Evolutionary conservation across 2,888 invertebrate species (phyloP).

Genomic region (Lottia scabra): DNA sequence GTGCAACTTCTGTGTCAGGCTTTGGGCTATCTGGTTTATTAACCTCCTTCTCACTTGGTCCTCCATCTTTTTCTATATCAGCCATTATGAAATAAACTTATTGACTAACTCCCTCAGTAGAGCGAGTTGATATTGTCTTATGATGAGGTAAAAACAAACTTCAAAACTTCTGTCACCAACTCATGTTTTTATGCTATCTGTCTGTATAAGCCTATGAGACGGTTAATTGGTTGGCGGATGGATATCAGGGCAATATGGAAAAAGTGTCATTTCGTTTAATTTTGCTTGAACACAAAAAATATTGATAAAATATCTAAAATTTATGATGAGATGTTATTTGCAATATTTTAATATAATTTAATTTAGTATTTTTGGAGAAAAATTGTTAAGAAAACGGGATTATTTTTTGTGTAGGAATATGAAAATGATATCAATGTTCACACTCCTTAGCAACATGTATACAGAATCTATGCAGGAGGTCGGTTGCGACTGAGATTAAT

Average conservation of each 20-base stretch:
- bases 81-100: conserved; percentile 36
- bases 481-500: not conserved
- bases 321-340: too few species aligned
- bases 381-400: too few species aligned
- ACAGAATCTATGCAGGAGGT: not conserved
- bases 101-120: not conserved
- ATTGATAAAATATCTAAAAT: too few species aligned
- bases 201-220: not conserved
- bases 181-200: not conserved
- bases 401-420: too few species aligned
- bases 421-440: not conserved
- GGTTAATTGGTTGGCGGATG: too few species aligned
- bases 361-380: too few species aligned
- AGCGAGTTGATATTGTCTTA: not conserved
- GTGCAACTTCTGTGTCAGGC: conserved; percentile 61
- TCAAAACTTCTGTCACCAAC: not conserved
- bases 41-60: conserved; percentile 60
- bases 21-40: conserved; percentile 64
- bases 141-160: not conserved
- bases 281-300: too few species aligned
- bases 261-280: too few species aligned
- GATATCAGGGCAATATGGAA: too few species aligned
- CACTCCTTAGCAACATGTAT: not conserved
- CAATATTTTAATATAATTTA: too few species aligned
- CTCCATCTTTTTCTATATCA: conserved; percentile 46